Base-by-base conservation (phyloP, 2,797 vertebrate genomes). In the Tokudaia muenninki region DNA sequence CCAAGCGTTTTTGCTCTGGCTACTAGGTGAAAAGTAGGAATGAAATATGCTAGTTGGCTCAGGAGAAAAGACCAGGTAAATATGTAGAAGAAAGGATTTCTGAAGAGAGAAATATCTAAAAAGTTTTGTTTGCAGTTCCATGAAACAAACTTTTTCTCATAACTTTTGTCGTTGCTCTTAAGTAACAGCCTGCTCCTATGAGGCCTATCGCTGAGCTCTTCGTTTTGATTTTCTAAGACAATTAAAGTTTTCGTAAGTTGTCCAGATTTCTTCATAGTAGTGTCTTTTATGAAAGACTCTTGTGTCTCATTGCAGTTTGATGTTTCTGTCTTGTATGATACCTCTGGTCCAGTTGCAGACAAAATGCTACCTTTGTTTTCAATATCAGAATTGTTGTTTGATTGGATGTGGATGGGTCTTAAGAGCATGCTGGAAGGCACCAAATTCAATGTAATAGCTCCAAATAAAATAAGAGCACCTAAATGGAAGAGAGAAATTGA, bases 21-120 rank as follows among this genome's bases (percentile, higher is more conserved):
- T 72, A 99, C 99, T 93, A 99, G 98, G 98, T 99, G 99, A 98
- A 99, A 99, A 95, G 98, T 99, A 16, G 99, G 99, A 97, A 99
- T 99, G 67, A 99, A 99, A 97, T 99, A 99, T 50, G 99, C 99
- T 97, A 99, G 74, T 97, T 99, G 99, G 97, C 99, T 99, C 98
- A 99, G 99, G 83, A 99, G 97, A 97, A 99, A 97, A 9, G 99
- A 99, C 99, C 99, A 99, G 0, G 99, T 99, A 98, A 99, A 99
- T 97, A 99, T 99, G 96, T 98, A 99, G 97, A 99, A 99, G 97
- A 99, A 97, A 0, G 99, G 99, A 95, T 99, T 98, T 98, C 98
- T 99, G 89, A 99, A 97, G 0, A 99, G 98, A 50, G 99, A 99
- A 92, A 99, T 98, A 96, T 99, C 99, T 41, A 99, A 97, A n/a